Base-by-base conservation (phyloP, 2,797 vertebrate species). In the Eptatretus atami region DNA sequence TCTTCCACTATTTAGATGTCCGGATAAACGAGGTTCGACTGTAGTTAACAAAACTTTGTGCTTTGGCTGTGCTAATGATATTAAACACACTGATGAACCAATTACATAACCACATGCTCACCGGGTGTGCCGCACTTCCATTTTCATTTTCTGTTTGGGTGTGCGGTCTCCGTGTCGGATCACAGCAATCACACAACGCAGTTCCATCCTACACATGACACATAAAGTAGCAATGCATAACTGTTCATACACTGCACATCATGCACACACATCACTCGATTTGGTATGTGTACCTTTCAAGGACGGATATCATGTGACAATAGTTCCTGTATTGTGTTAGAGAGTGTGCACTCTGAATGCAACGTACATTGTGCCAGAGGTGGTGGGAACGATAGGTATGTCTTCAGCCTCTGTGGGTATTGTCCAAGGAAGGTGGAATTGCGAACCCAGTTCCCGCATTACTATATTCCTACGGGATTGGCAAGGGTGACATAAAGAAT, bases 61-160 rank as follows among this genome's bases (percentile, higher is more conserved):
- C 31, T 8, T 44, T 44, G 31, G 31, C 31, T 44, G 31, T 44
- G 31, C 31, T 2, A 44, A 44, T 44, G 31, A 44, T 44, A 44
- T 44, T 44, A 5, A 44, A 44, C n/a, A 24, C n/a, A 61, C 25
- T 9, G 3, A 61, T 11, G 55, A 60, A 12, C 57, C 10, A 10
- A n/a, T 24, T 24, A 12, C 25, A 24, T n/a, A 24, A n/a, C 25
- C 25, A 24, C 57, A 55, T 6, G 70, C 76, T 67, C 73, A 94
- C 92, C 87, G 79, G 12, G 84, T 73, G 69, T 98, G 86, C 13
- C 82, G 84, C 64, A 98, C 92, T 71, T 96, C 90, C 92, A 98
- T 98, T 74, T 98, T 98, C 92, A 98, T 98, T 74, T 98, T 98
- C 74, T 98, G 92, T 71, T 98, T 98, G 1, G 92, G 92, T 1